Evolutionary conservation across 2,113 vertebrate species (phyloP).

Genomic region (Carassius auratus): DNA sequence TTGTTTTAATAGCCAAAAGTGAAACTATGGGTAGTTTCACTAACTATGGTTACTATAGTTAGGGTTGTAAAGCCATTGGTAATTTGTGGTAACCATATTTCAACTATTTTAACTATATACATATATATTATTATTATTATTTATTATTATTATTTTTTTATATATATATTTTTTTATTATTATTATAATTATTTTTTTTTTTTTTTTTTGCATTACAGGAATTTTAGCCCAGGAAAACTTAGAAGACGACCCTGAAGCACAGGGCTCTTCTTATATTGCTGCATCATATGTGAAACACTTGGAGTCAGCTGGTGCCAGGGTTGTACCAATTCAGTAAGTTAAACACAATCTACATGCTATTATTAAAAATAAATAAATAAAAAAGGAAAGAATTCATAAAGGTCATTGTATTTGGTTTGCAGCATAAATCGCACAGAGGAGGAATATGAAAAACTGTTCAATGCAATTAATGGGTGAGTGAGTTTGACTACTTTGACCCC

Average conservation of each 20-base stretch:
- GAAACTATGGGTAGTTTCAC: too few species aligned
- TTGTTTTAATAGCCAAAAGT: background rate
- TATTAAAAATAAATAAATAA: too few species aligned
- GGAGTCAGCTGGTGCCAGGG: slow-evolving; percentile 76
- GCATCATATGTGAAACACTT: slow-evolving; percentile 81
- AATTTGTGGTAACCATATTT: background rate
- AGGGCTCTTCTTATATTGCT: slow-evolving; percentile 77
- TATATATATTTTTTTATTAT: too few species aligned
- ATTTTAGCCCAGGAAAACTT: slow-evolving; percentile 78
- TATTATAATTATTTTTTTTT: too few species aligned
- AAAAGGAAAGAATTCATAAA: background rate
- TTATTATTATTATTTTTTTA: too few species aligned
- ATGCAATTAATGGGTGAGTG: slow-evolving; percentile 75
- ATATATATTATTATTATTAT: too few species aligned
- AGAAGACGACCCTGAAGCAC: slow-evolving; percentile 62
- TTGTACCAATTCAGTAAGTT: slow-evolving; percentile 76
- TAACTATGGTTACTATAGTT: too few species aligned
- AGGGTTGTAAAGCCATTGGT: too few species aligned
- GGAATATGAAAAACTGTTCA: slow-evolving; percentile 71
- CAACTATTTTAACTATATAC: background rate
- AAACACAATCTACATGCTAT: background rate
- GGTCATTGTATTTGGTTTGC: slow-evolving; percentile 3
- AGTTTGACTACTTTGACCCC: background rate
- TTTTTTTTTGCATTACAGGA: slow-evolving; percentile 59
- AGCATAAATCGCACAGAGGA: slow-evolving; percentile 73